Evolutionary conservation across 2,888 invertebrate genomes (phyloP), one percentile per base, ranked within the genome.

Genomic region (Sesia bembeciformis): DNA sequence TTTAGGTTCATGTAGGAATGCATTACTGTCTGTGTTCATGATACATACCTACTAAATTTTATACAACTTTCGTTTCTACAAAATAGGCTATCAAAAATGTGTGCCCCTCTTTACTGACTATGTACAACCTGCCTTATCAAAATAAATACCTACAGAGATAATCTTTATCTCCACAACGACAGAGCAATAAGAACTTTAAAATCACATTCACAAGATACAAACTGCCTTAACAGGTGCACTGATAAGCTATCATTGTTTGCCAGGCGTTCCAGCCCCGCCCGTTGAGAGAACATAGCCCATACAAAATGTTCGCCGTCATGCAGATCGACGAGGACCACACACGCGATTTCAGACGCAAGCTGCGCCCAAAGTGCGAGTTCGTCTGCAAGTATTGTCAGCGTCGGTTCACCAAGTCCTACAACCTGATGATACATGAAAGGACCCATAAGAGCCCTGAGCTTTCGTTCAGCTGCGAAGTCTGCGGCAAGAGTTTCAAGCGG

Each of bases 361-460:
- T 95, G 94, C 92, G 96, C 81, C 93, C 95, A 76, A 97, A 98
- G 92, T 98, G 98, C 91, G 98, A 98, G 91, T 98, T 97, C 90
- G 97, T 98, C 82, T 99, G 98, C 93, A 97, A 97, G 89, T 98
- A 96, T 91, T 99, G 98, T 91, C 96, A 96, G 86, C 93, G 98
- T 77, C 94, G 98, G 84, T 99, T 99, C 92, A 98, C 97, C 78
- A 99, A 99, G 91, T 96, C 97, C 67, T 99, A 99, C 92, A 99
- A 99, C 90, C 92, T 99, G 82, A 94, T 98, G 93, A 98, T 99
- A 75, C 98, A 99, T 92, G 98, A 98, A 87, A 93, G 98, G 84
- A 98, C 98, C 72, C 98, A 99, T 92, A 97, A 97, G 86, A 97
- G 98, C 82, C 95, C 95, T 61, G 98, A 98, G 90, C 92, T 98